Evolutionary conservation across 23 tunicate genomes (phyloP).

Genomic region (Ascidia mentula): DNA sequence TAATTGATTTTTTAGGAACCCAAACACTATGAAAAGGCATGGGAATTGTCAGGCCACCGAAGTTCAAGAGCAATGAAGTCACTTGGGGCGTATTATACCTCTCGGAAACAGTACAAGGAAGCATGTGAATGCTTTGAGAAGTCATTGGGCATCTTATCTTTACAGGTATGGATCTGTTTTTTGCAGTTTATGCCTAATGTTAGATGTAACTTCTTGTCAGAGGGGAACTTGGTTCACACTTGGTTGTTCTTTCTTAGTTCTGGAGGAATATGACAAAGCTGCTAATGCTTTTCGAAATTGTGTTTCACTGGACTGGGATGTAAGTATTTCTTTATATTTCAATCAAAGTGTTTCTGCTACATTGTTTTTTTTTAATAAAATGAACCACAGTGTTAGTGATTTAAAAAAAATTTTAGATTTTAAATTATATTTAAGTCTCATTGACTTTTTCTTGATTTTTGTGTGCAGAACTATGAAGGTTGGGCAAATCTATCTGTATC

Average conservation of each 20-base stretch:
- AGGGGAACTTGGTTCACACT: conserved; percentile 82
- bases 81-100: conserved; percentile 61
- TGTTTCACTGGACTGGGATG: conserved; percentile 92
- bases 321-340: conserved; percentile 41
- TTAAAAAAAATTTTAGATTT: neutral
- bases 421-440: neutral
- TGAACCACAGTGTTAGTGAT: no score
- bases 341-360: no score
- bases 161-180: conserved; percentile 37
- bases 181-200: neutral
- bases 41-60: conserved; percentile 67
- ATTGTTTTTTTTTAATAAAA: no score
- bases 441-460: neutral
- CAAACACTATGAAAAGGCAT: conserved; percentile 58
- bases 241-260: conserved; percentile 67
- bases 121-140: conserved; percentile 87
- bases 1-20: conserved; percentile 43
- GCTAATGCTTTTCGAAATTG: conserved; percentile 81
- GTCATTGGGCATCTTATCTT: conserved; percentile 36
- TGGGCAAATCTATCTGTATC: conserved; percentile 87
- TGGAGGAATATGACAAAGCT: conserved; percentile 65
- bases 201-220: conserved; percentile 14
- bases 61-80: conserved; percentile 81
- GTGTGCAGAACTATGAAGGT: conserved; percentile 77
- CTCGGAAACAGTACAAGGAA: conserved; percentile 57